Conservation (phyloP, 2,797 vertebrate genomes). For the Muscicapa comitata region DNA sequence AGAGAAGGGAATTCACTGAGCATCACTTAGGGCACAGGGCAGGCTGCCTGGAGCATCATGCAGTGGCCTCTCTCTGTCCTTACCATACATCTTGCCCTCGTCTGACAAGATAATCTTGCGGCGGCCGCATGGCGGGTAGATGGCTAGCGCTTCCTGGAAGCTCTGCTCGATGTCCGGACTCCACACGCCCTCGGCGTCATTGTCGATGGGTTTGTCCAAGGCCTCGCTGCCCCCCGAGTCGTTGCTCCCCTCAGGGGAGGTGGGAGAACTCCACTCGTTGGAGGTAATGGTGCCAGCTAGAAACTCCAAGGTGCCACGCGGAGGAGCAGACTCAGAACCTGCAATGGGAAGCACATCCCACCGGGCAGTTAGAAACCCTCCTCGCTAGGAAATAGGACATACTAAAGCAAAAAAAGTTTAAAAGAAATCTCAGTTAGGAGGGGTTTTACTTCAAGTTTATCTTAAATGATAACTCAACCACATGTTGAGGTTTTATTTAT, state of each 20-base stretch:
- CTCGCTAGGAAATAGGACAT: background rate
- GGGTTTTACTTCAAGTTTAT: background rate
- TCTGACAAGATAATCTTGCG: conserved; percentile 97
- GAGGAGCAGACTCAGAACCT: conserved; percentile 71
- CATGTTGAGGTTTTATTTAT: background rate
- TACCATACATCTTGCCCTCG: conserved; percentile 99
- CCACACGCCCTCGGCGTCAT: conserved; percentile 94
- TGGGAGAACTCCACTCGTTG: conserved; percentile 92
- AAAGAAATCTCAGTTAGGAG: background rate
- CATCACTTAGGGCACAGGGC: background rate
- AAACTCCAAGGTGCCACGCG: conserved; percentile 74
- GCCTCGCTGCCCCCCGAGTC: conserved; percentile 88
- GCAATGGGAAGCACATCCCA: background rate
- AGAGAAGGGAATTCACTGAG: background rate
- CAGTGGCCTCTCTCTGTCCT: conserved; percentile 1
- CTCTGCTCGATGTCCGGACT: conserved; percentile 95
- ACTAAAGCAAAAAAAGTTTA: background rate
- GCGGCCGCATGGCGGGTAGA: conserved; percentile 93
- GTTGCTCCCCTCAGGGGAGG: conserved; percentile 93
- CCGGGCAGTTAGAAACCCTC: background rate
- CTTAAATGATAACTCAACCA: background rate
- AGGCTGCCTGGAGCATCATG: background rate
- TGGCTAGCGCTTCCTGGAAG: conserved; percentile 95
- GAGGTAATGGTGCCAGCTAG: conserved; percentile 88
- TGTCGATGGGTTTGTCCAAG: conserved; percentile 90